These are phyloP conservation scores for Hemaris fuciformis DNA, from an alignment of 2,888 invertebrate species.

Conservation along the genomic window DNA sequence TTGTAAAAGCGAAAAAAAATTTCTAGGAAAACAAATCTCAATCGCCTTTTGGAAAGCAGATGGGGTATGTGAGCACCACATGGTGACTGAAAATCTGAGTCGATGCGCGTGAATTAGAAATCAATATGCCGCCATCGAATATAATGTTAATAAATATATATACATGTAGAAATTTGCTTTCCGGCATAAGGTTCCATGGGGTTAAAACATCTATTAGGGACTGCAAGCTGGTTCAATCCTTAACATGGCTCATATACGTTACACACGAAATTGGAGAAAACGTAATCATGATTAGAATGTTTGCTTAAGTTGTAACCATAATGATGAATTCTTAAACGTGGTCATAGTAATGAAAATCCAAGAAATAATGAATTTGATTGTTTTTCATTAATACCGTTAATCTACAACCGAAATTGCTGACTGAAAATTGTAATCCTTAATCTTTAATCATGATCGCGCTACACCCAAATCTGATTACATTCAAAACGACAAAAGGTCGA, in stretches of 20 bases:
- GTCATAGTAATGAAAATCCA: too few relatives aligned
- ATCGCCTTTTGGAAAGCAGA: neutral
- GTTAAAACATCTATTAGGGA: neutral
- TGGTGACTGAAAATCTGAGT: neutral
- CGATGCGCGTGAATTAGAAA: neutral
- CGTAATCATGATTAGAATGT: too few relatives aligned
- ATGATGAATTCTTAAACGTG: too few relatives aligned
- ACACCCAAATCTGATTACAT: too few relatives aligned
- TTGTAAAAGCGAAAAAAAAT: slow-evolving; percentile 1
- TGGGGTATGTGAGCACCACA: neutral
- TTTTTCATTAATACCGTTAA: too few relatives aligned
- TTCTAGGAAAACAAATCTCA: neutral
- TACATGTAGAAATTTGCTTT: neutral
- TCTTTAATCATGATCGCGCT: too few relatives aligned
- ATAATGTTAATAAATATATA: neutral
- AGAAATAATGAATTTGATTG: too few relatives aligned
- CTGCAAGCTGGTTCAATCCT: neutral
- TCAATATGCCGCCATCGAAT: neutral
- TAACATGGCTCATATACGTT: neutral
- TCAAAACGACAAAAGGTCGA: neutral
- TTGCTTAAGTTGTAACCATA: too few relatives aligned
- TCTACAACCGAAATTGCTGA: too few relatives aligned
- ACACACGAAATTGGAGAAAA: too few relatives aligned
- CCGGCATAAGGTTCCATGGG: neutral
- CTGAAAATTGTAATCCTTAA: too few relatives aligned